phyloP scores from a whole-genome alignment of 2,113 vertebrate species.

The Oplegnathus fasciatus region DNA sequence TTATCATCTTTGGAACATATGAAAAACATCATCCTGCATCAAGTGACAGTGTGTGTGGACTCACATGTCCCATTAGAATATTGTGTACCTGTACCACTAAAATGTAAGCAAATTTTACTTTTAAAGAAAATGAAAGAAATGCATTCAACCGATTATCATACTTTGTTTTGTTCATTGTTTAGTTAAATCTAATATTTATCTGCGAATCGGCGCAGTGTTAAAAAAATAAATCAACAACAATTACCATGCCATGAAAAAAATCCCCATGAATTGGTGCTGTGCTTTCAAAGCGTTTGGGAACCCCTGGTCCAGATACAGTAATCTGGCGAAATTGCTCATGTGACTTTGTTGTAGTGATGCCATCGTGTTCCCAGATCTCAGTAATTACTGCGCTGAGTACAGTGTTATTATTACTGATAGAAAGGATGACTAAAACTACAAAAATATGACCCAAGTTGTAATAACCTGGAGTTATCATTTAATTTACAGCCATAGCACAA shows the following conservation, averaged over 20 bases:
- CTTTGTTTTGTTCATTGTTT: neutral
- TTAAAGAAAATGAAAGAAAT: too few relatives aligned
- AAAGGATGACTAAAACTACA: neutral
- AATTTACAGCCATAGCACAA: neutral
- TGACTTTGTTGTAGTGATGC: neutral
- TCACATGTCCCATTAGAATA: too few relatives aligned
- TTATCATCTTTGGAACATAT: too few relatives aligned
- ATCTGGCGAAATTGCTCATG: neutral
- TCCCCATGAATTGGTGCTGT: neutral
- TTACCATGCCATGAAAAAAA: neutral
- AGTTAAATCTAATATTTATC: neutral
- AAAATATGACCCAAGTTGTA: neutral
- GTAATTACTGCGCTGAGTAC: neutral
- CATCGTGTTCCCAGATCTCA: neutral
- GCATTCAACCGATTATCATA: too few relatives aligned
- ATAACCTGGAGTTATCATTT: neutral
- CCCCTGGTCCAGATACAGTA: neutral
- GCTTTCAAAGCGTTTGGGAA: neutral
- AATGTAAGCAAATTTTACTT: too few relatives aligned
- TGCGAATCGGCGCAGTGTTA: neutral
- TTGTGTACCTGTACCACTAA: too few relatives aligned
- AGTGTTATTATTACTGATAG: neutral
- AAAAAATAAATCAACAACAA: neutral
- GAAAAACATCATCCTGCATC: too few relatives aligned
- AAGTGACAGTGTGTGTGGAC: too few relatives aligned